Evolutionary conservation across 2,797 vertebrate species (phyloP).

Genomic region (Cynodonichthys magdalenae): DNA sequence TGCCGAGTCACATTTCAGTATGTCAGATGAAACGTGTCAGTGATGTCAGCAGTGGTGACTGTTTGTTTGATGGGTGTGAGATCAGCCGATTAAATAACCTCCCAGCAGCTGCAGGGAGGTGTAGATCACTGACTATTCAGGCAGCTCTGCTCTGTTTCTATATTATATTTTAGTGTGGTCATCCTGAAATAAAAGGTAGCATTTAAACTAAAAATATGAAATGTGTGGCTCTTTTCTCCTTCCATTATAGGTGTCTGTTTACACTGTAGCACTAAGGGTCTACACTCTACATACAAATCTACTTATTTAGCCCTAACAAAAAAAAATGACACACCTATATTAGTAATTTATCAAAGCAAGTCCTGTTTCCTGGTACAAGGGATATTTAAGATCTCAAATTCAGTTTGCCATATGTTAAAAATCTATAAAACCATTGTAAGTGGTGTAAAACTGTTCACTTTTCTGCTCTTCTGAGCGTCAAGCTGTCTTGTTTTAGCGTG

Average conservation of each 20-base stretch:
- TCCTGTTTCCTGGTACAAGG: background rate
- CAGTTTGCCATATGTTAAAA: background rate
- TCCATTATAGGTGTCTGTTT: background rate
- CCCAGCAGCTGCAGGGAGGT: background rate
- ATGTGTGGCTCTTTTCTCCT: too few species aligned
- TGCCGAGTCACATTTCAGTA: background rate
- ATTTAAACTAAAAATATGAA: background rate
- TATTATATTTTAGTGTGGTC: background rate
- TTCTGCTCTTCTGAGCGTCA: too few species aligned
- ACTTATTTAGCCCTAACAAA: too few species aligned
- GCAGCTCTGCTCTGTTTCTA: background rate
- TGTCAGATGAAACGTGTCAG: background rate
- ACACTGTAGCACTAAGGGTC: background rate
- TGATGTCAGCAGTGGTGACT: background rate
- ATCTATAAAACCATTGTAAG: too few species aligned
- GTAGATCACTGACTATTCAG: background rate
- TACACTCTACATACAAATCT: too few species aligned
- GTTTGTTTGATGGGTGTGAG: conserved; percentile 4
- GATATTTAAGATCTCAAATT: background rate
- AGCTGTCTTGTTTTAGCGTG: background rate
- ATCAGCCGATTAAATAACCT: background rate
- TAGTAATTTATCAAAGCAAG: background rate
- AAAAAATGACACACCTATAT: background rate
- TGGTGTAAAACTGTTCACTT: too few species aligned
- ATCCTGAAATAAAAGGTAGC: background rate